phyloP scores from a whole-genome alignment of 2,888 invertebrate genomes.

The Pandemis heparana region DNA sequence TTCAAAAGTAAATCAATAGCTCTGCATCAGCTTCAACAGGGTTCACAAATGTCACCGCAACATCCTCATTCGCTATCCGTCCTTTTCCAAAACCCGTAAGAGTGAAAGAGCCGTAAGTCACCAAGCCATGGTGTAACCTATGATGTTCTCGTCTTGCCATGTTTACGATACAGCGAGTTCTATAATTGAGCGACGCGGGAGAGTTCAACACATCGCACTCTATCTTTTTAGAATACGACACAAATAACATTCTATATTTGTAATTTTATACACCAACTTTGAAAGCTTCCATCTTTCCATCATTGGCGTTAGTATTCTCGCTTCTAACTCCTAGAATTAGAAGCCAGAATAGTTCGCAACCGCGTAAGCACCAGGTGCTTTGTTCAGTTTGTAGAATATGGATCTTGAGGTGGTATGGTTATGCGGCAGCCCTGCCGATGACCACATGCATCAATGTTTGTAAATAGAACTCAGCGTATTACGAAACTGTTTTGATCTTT shows the following conservation, averaged over 20 bases:
- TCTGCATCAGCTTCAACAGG: constrained; percentile 31
- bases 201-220: constrained; percentile 84
- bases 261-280: constrained; percentile 80
- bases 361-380: constrained; percentile 56
- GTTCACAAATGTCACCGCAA: constrained; percentile 70
- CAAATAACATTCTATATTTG: constrained; percentile 86
- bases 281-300: constrained; percentile 67
- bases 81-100: constrained; percentile 56
- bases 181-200: constrained; percentile 86
- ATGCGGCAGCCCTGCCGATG: constrained; percentile 83
- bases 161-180: constrained; percentile 78
- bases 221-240: constrained; percentile 86
- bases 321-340: constrained; percentile 56
- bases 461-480: constrained; percentile 80
- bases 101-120: constrained; percentile 64
- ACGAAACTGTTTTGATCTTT: constrained; percentile 65
- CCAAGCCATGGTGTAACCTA: constrained; percentile 55
- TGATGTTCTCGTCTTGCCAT: constrained; percentile 67
- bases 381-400: constrained; percentile 72
- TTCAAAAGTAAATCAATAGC: constrained; percentile 24
- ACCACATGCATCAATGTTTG: constrained; percentile 86
- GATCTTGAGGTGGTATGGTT: constrained; percentile 79
- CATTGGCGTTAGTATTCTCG: constrained; percentile 55
- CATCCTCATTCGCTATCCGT: constrained; percentile 58
- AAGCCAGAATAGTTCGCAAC: constrained; percentile 54